phyloP scores from a whole-genome alignment of 1,140 invertebrate genomes.

The Physella acuta region DNA sequence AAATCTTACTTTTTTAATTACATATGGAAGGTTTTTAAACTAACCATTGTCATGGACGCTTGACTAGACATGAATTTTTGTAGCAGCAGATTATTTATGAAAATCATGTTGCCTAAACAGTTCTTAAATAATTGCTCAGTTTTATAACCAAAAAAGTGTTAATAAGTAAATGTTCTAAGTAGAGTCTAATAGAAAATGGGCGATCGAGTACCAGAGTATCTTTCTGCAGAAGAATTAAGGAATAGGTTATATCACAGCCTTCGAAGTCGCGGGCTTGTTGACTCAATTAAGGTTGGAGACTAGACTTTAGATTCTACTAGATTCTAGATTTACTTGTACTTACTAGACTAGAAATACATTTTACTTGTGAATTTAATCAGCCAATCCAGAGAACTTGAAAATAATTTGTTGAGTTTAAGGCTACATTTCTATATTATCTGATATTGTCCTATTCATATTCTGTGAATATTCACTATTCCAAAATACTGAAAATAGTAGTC shows the following conservation, averaged over 20 bases:
- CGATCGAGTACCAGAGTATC: constrained; percentile 40
- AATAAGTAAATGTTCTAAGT: not conserved
- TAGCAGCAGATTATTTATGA: not conserved
- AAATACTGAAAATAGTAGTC: too few species aligned
- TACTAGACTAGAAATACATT: not conserved
- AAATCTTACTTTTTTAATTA: too few species aligned
- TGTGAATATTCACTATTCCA: too few species aligned
- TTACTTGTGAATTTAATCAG: not conserved
- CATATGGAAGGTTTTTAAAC: too few species aligned
- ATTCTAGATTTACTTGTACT: not conserved
- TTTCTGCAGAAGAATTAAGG: constrained; percentile 48
- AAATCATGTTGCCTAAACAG: not conserved
- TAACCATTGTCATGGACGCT: constrained; percentile 26
- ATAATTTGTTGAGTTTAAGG: too few species aligned
- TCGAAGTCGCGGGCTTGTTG: constrained; percentile 45
- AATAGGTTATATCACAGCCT: constrained; percentile 50
- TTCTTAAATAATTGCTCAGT: not conserved
- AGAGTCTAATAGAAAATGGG: constrained; percentile 31
- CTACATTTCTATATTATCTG: not conserved
- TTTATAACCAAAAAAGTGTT: not conserved
- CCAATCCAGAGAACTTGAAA: too few species aligned
- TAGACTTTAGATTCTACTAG: not conserved
- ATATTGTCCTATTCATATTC: not conserved
- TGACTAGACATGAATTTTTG: constrained; percentile 9
- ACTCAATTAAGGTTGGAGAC: constrained; percentile 46